phyloP scores from a whole-genome alignment of 2,797 vertebrate genomes.

The Pipistrellus kuhlii region DNA sequence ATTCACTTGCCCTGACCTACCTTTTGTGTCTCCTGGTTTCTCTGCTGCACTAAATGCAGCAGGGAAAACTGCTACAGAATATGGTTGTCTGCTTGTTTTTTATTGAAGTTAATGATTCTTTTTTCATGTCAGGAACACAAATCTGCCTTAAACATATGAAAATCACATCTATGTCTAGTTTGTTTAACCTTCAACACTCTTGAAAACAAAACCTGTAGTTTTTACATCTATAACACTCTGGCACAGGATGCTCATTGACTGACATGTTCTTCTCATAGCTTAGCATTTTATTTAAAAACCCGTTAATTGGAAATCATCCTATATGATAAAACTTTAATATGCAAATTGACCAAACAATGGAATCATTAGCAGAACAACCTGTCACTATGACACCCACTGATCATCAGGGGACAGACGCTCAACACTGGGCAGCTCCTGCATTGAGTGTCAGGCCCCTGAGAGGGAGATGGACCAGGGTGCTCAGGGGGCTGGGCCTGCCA shows the following conservation, averaged over 20 bases:
- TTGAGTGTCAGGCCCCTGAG: too few relatives aligned
- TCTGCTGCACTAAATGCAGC: neutral
- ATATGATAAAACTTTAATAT: too few relatives aligned
- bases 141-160: slow-evolving; percentile 2
- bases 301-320: neutral
- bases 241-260: neutral
- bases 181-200: neutral
- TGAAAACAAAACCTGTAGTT: slow-evolving; percentile 5
- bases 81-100: neutral
- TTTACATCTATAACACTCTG: neutral
- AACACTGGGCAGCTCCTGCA: too few relatives aligned
- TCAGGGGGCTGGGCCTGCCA: too few relatives aligned
- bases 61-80: neutral
- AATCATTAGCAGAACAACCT: too few relatives aligned
- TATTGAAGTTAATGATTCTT: neutral
- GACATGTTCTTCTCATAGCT: neutral
- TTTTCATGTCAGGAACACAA: neutral
- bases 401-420: too few relatives aligned
- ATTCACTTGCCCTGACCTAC: neutral
- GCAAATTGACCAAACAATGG: too few relatives aligned
- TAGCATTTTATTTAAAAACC: slow-evolving; percentile 57
- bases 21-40: neutral
- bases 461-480: too few relatives aligned
- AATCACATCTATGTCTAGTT: neutral
- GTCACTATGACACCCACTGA: too few relatives aligned